Evolutionary conservation across 2,888 invertebrate species (phyloP).

Genomic region (Dynastes maya): DNA sequence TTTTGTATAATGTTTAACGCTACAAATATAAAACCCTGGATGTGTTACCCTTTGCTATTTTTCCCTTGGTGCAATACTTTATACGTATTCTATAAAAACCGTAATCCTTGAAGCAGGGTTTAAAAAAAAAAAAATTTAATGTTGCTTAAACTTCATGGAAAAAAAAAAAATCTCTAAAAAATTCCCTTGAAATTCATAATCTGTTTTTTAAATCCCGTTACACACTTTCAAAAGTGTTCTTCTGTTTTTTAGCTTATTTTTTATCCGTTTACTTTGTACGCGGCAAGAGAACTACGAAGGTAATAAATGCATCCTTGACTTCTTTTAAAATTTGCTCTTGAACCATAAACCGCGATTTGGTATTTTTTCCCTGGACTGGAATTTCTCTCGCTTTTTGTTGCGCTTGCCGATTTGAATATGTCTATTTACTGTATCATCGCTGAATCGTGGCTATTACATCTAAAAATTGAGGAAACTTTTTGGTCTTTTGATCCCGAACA

Average conservation of each 20-base stretch:
- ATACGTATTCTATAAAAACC: no score
- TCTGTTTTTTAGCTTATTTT: background rate
- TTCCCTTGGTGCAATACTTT: no score
- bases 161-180: no score
- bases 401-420: constrained; percentile 14
- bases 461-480: constrained; percentile 1
- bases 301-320: constrained; percentile 31
- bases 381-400: no score
- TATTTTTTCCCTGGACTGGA: background rate
- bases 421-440: constrained; percentile 3
- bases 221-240: background rate
- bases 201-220: no score
- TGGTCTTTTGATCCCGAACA: constrained; percentile 23
- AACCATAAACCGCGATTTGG: constrained; percentile 35
- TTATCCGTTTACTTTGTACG: background rate
- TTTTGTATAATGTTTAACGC: no score
- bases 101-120: no score
- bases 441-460: constrained; percentile 11
- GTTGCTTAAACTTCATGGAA: no score
- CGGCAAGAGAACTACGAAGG: constrained; percentile 9
- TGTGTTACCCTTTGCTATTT: no score
- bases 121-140: no score
- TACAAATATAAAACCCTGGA: no score
- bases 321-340: constrained; percentile 43
- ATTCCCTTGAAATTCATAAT: no score